Conservation (phyloP, 2,888 invertebrate genomes). For the Brachyptera risi region DNA sequence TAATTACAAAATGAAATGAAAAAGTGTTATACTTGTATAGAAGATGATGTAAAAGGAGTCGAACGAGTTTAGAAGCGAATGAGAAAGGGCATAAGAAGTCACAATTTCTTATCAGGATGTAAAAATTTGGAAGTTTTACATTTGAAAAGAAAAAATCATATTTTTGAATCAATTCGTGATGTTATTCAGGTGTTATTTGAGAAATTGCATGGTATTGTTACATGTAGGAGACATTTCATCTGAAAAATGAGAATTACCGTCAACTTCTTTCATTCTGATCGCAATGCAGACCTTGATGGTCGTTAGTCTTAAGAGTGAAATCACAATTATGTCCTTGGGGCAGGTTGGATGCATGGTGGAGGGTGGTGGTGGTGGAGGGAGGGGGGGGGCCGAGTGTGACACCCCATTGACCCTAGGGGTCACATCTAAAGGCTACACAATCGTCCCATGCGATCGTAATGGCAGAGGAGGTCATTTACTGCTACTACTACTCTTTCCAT, state of each 20-base stretch:
- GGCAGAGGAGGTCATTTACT: slow-evolving; percentile 20
- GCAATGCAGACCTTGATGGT: neutral
- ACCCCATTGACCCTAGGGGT: slow-evolving; percentile 32
- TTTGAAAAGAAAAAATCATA: too few species aligned
- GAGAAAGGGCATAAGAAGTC: too few species aligned
- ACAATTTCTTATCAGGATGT: too few species aligned
- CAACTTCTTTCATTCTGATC: too few species aligned
- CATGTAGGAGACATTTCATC: too few species aligned
- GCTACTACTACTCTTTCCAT: slow-evolving; percentile 3
- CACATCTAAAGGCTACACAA: slow-evolving; percentile 30
- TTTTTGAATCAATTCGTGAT: too few species aligned
- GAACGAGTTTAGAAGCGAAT: too few species aligned
- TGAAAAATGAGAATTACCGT: too few species aligned
- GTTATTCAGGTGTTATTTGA: too few species aligned
- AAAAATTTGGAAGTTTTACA: too few species aligned
- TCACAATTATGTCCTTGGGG: slow-evolving; percentile 9
- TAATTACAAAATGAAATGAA: neutral
- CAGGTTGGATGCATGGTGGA: neutral
- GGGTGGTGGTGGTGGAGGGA: neutral
- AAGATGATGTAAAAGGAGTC: too few species aligned
- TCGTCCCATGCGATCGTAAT: slow-evolving; percentile 28
- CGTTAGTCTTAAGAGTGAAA: slow-evolving; percentile 1
- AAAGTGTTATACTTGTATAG: neutral
- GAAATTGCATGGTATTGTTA: too few species aligned
- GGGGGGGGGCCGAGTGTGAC: slow-evolving; percentile 23